Evolutionary conservation across 2,113 vertebrate genomes (phyloP).

Genomic region (Vireo altiloquus): DNA sequence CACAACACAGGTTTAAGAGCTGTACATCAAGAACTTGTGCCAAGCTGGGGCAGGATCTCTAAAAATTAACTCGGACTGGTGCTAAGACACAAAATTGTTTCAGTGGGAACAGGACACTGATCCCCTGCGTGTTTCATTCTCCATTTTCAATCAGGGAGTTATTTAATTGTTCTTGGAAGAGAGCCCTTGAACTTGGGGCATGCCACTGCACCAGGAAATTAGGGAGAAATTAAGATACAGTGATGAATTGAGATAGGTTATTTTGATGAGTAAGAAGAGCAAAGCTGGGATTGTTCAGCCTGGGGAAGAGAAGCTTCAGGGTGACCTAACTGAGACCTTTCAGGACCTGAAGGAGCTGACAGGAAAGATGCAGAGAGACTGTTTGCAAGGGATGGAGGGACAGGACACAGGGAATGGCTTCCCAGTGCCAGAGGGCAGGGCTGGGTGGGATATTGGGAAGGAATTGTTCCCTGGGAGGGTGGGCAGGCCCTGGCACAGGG

Average conservation of each 20-base stretch:
- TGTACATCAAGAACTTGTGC: neutral
- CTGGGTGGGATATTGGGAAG: rapidly evolving
- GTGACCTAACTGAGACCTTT: rapidly evolving
- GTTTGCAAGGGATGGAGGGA: rapidly evolving
- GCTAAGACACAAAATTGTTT: neutral
- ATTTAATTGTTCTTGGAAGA: neutral
- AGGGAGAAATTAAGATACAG: neutral
- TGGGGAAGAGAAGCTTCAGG: neutral
- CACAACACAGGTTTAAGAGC: neutral
- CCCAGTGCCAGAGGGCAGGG: neutral
- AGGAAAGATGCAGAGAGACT: neutral
- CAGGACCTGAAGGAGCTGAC: neutral
- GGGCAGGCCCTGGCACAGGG: neutral
- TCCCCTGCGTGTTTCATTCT: rapidly evolving
- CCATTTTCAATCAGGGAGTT: neutral
- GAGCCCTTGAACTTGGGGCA: rapidly evolving
- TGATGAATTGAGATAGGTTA: neutral
- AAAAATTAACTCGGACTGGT: neutral
- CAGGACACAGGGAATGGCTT: neutral
- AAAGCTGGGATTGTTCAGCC: neutral
- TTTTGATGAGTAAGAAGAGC: neutral
- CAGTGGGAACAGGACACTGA: neutral
- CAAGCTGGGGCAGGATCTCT: neutral
- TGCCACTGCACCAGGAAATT: neutral
- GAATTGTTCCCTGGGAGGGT: neutral